Evolutionary conservation across 2,888 invertebrate genomes (phyloP), one percentile per base, ranked within the genome.

Genomic region (Enchytraeus crypticus): DNA sequence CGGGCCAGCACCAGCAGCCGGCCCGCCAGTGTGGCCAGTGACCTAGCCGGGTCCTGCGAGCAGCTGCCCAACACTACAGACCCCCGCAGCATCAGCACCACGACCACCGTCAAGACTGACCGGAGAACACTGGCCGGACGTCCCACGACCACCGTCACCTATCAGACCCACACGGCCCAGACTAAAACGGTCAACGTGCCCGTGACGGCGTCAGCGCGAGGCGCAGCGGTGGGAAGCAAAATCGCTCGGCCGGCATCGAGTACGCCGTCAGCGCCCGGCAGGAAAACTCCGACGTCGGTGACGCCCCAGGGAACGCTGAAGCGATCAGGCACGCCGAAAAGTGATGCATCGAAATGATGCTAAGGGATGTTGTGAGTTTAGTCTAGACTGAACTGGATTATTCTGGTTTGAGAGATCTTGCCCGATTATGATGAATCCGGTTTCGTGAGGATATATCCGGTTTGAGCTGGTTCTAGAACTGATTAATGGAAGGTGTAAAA

Each of bases 1-100:
- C 84, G 92, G 70, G 73, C 70, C 46, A 90, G 65, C 21, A 80
- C 80, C 66, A 90, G 65, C 21, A 80, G 80, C 66, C 91, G 92
- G 79, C 92, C 93, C 67, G 89, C 92, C 27, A 92, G 92, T 70
- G 86, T 92, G 71, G 90, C 92, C 75, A 92, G 92, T 69, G 93
- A 93, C 51, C 92, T 30, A 23, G 33, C 32, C 18, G 33, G 32
- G 26, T 54, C 54, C 3, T 27, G 38, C n/a, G 54, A n/a, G 21
- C 4, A n/a, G 11, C 8, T 11, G 5, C 33, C 90, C 74, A 84
- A 90, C 64, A 92, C 92, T 91, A 78, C 74, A 70, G 27, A 64
- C 66, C 47, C 73, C 72, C 59, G 63, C 34, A 73, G 74, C 18
- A 76, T 76, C 59, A 71, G 75, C 26, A 75, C 67, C 66, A 75